A percentile compares a stretch with the other conserved stretches of the same genome.
Evolutionary conservation across 2,888 invertebrate species (phyloP).

Genomic region (Tachina lurida): DNA sequence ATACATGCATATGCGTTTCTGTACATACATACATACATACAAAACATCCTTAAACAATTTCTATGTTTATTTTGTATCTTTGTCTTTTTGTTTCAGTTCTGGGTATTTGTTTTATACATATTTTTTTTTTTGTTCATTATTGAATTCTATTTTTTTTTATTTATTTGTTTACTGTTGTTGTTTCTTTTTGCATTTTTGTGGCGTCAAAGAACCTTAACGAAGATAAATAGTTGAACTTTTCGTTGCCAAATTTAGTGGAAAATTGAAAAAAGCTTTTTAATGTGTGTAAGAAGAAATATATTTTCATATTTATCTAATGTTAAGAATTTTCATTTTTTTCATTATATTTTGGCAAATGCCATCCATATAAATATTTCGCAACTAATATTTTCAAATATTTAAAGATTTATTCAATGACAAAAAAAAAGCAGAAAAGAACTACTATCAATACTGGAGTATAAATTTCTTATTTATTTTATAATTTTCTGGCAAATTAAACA

Average conservation of each 20-base stretch:
- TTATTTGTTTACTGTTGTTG: conserved; percentile 36
- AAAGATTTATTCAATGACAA: conserved; percentile 32
- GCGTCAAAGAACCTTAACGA: conserved; percentile 76
- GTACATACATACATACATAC: not conserved
- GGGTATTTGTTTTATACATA: conserved; percentile 37
- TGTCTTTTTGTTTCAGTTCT: conserved; percentile 30
- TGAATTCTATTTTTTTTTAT: not conserved
- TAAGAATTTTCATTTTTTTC: conserved; percentile 59
- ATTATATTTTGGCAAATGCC: conserved; percentile 58
- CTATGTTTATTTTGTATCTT: conserved; percentile 36
- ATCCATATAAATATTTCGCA: conserved; percentile 17
- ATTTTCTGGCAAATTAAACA: conserved; percentile 33
- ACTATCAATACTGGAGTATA: not conserved
- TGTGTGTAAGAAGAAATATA: conserved; percentile 69
- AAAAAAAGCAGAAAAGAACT: conserved; percentile 1
- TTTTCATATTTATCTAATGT: conserved; percentile 70
- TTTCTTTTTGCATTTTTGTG: conserved; percentile 64
- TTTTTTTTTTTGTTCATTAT: conserved; percentile 23
- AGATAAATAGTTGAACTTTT: conserved; percentile 79
- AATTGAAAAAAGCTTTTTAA: conserved; percentile 81
- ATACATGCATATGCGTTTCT: not conserved
- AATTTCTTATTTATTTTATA: conserved; percentile 11
- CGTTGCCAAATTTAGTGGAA: conserved; percentile 81
- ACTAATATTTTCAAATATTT: conserved; percentile 51
- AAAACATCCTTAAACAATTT: not conserved